Percentiles rank a stretch among this genome's conserved stretches.
Evolutionary conservation across 2,113 vertebrate species (phyloP).

Genomic region (Columba livia): DNA sequence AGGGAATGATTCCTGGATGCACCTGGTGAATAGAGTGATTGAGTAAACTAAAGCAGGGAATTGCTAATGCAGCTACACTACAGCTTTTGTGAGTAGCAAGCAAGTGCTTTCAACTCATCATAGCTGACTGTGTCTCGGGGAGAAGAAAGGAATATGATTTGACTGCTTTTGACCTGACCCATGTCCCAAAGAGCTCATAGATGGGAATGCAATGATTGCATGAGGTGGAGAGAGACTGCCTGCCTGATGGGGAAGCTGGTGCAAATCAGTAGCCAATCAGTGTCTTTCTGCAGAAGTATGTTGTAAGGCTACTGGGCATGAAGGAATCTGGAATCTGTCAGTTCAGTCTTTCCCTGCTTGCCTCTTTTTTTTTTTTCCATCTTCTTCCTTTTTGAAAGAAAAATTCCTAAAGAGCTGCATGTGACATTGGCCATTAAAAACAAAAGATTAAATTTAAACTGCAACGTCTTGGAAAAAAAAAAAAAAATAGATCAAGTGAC

Average conservation of each 20-base stretch:
- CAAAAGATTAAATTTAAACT: not conserved
- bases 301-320: not conserved
- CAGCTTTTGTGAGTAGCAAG: not conserved
- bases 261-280: not conserved
- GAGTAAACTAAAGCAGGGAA: conserved; percentile 17
- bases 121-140: not conserved
- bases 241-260: not conserved
- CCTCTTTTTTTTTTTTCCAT: not conserved
- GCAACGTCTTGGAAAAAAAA: not conserved
- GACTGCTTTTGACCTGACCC: not conserved
- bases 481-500: not conserved
- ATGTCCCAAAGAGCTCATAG: not conserved
- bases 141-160: conserved; percentile 1
- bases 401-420: not conserved
- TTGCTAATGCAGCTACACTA: not conserved
- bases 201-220: not conserved
- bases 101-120: conserved; percentile 4
- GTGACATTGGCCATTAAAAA: not conserved
- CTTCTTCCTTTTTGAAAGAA: not conserved
- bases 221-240: not conserved
- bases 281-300: not conserved
- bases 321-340: not conserved
- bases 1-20: not conserved
- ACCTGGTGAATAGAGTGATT: conserved; percentile 15
- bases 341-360: not conserved